Conservation (phyloP, 2,113 vertebrate genomes). For the Larimichthys polyactis region DNA sequence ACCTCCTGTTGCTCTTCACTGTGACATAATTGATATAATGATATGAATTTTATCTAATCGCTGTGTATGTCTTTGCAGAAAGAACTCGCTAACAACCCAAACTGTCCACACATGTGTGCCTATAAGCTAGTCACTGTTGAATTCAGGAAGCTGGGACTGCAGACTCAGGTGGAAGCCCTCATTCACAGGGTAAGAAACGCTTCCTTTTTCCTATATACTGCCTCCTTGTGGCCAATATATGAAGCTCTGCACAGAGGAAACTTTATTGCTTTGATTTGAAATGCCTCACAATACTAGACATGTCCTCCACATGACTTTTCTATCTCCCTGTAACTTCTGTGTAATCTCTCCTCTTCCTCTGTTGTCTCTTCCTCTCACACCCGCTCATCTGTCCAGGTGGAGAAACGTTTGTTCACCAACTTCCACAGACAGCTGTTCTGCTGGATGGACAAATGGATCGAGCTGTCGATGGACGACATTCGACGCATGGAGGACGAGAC, state of each 20-base stretch:
- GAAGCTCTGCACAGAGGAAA: neutral
- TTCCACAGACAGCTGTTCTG: constrained; percentile 98
- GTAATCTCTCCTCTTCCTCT: neutral
- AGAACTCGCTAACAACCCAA: constrained; percentile 87
- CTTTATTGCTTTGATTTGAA: neutral
- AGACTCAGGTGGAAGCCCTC: constrained; percentile 89
- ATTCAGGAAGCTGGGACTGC: constrained; percentile 92
- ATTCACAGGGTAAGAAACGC: constrained; percentile 90
- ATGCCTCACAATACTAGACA: neutral
- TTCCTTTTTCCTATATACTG: neutral
- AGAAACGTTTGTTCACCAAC: constrained; percentile 93
- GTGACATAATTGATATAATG: neutral
- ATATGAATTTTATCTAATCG: neutral
- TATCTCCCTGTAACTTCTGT: neutral
- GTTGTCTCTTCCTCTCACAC: neutral
- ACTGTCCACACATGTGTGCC: constrained; percentile 96
- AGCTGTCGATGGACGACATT: constrained; percentile 96
- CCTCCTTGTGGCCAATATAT: neutral
- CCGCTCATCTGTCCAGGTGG: constrained; percentile 83
- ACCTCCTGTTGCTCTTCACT: neutral
- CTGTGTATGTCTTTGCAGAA: constrained; percentile 81
- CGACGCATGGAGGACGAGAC: constrained; percentile 96
- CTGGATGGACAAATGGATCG: constrained; percentile 93
- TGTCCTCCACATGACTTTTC: neutral
- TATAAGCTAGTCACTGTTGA: constrained; percentile 96